Conservation (phyloP, 2,113 vertebrate genomes). For the Polypterus senegalus region DNA sequence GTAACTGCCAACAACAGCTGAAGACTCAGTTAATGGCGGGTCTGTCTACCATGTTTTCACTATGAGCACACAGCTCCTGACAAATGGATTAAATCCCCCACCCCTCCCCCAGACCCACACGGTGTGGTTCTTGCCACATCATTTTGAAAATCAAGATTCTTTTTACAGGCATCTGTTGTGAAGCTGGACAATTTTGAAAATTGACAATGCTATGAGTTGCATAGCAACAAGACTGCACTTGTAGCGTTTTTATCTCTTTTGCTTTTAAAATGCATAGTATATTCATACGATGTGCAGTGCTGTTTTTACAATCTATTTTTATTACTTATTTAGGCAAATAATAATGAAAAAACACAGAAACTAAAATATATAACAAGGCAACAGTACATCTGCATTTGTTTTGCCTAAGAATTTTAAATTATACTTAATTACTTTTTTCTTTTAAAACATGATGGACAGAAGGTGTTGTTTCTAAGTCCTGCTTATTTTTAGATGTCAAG, state of each 20-base stretch:
- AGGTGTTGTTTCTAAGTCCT: too few species aligned
- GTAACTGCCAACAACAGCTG: constrained; percentile 22
- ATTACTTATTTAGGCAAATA: not conserved
- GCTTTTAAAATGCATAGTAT: not conserved
- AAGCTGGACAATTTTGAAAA: constrained; percentile 15
- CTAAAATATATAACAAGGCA: too few species aligned
- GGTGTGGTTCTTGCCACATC: constrained; percentile 9
- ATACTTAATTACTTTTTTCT: too few species aligned
- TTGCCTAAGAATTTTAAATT: too few species aligned
- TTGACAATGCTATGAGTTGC: constrained; percentile 29
- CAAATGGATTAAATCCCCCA: constrained; percentile 16
- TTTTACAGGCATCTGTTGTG: constrained; percentile 24
- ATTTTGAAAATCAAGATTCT: constrained; percentile 24
- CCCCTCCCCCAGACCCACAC: constrained; percentile 2
- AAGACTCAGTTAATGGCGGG: constrained; percentile 9
- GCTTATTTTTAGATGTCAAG: too few species aligned
- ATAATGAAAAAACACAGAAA: too few species aligned
- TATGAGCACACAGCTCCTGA: constrained; percentile 14
- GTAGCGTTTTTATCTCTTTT: constrained; percentile 11
- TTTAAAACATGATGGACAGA: too few species aligned
- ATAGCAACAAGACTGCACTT: constrained; percentile 31
- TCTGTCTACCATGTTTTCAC: constrained; percentile 13
- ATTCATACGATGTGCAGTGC: not conserved
- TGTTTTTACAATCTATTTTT: not conserved
- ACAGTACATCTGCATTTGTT: too few species aligned